Conservation (phyloP, 2,113 vertebrate genomes). For the Scatophagus argus region DNA sequence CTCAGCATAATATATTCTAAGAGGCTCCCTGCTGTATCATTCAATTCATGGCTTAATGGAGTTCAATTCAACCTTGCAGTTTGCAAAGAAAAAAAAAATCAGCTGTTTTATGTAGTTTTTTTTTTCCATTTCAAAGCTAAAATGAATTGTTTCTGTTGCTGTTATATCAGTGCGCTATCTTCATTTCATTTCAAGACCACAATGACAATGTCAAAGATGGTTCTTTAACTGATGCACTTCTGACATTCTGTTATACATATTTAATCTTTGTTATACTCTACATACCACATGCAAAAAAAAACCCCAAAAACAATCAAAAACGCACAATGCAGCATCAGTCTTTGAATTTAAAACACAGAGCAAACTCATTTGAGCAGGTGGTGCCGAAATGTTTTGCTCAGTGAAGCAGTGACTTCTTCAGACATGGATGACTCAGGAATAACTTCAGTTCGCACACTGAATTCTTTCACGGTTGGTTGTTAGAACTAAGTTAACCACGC, state of each 20-base stretch:
- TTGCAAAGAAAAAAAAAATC: background rate
- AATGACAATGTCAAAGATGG: background rate
- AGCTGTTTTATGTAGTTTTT: background rate
- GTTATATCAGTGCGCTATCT: background rate
- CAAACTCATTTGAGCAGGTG: conserved; percentile 48
- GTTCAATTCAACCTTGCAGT: background rate
- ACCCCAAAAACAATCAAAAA: no score
- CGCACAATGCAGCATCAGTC: background rate
- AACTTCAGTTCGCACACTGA: conserved; percentile 20
- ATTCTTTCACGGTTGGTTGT: conserved; percentile 11
- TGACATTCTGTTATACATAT: background rate
- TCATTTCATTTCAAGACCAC: background rate
- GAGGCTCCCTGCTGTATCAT: conserved; percentile 23
- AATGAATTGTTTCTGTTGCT: background rate
- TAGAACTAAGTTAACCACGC: conserved; percentile 23
- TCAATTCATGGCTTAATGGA: background rate
- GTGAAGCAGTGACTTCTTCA: conserved; percentile 40
- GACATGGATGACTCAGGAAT: conserved; percentile 40
- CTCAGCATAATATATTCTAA: conserved; percentile 5
- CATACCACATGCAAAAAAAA: background rate
- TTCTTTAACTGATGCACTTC: background rate
- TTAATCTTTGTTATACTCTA: background rate
- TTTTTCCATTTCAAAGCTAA: background rate
- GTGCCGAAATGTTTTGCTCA: conserved; percentile 44
- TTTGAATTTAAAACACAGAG: conserved; percentile 36